Base-by-base conservation (phyloP, 1,140 invertebrate genomes). In the Stenopsyche tienmushanensis region DNA sequence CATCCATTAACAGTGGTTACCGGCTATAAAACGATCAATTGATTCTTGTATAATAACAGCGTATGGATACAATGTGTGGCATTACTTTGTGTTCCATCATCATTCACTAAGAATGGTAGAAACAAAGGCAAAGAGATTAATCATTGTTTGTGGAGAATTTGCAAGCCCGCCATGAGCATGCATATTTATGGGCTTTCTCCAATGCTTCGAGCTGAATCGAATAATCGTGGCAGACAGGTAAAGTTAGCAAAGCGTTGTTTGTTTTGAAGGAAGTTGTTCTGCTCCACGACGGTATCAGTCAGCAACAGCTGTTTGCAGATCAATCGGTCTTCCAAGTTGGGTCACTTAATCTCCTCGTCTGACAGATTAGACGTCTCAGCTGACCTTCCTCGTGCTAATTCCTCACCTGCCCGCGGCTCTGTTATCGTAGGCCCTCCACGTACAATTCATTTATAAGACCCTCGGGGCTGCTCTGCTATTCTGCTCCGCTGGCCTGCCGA, bases 301-400 rank as follows among this genome's bases (percentile, higher is more conserved):
- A 49, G 42, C 18, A 34, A 20, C 63, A 65, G 53, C 39, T 65
- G 63, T 57, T 65, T 47, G 41, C 62, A 64, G 62, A 64, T 65
- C 54, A 65, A 57, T 65, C 54, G 17, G 26, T 25, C 29, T 65
- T 41, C 23, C 23, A 53, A 54, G 63, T 55, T 18, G 23, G 26
- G 24, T 47, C 63, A 57, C 63, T 65, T 58, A 58, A 57, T 65
- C 63, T 65, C 54, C 29, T 58, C 23, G 47, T 58, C 63, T 45
- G 42, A 47, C 54, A 47, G 45, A 65, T 65, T 65, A 57, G n/a
- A 34, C 20, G 21, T n/a, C 49, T 13, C 15, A 24, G 34, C 47
- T 17, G 59, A 42, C 59, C 41, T 55, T 41, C 18, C 18, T 23
- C 50, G 18, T 24, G 24, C 13, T 55, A 55, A 64, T 45, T 53